These are phyloP conservation scores for Delphinapterus leucas DNA, from an alignment of 2,113 vertebrate species.

Conservation along the genomic window DNA sequence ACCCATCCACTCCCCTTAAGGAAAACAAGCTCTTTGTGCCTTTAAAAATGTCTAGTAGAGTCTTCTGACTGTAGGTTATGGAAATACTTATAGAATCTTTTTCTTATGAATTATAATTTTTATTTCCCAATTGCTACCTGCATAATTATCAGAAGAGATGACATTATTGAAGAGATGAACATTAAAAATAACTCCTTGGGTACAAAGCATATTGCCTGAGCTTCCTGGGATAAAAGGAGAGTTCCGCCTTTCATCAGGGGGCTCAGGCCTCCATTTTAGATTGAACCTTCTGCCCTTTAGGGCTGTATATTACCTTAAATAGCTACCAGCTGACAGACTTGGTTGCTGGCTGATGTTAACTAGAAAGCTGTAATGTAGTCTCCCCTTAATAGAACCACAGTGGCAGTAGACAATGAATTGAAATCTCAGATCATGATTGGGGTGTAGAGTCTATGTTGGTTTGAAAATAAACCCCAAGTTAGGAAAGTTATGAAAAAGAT, in stretches of 20 bases:
- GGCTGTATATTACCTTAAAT: constrained; percentile 61
- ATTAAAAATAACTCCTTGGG: constrained; percentile 46
- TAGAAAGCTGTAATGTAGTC: not conserved
- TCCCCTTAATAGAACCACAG: not conserved
- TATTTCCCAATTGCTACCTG: not conserved
- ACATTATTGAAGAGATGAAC: not conserved
- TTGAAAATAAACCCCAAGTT: constrained; percentile 16
- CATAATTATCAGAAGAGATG: not conserved
- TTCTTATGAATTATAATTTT: constrained; percentile 22
- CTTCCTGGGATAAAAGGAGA: constrained; percentile 58
- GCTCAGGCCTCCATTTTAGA: constrained; percentile 42
- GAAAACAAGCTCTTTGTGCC: constrained; percentile 28
- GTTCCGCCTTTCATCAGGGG: constrained; percentile 43
- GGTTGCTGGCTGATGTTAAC: constrained; percentile 19
- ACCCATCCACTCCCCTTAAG: not conserved
- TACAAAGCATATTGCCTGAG: not conserved
- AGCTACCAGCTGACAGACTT: constrained; percentile 67
- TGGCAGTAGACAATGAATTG: not conserved
- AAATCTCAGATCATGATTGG: not conserved
- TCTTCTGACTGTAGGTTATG: not conserved
- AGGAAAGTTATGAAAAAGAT: not conserved
- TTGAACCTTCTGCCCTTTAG: constrained; percentile 65
- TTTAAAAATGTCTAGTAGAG: not conserved
- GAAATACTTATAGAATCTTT: not conserved
- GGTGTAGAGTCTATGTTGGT: constrained; percentile 25